Conservation (phyloP, 2,888 invertebrate genomes). For the Caenorhabditis angaria region DNA sequence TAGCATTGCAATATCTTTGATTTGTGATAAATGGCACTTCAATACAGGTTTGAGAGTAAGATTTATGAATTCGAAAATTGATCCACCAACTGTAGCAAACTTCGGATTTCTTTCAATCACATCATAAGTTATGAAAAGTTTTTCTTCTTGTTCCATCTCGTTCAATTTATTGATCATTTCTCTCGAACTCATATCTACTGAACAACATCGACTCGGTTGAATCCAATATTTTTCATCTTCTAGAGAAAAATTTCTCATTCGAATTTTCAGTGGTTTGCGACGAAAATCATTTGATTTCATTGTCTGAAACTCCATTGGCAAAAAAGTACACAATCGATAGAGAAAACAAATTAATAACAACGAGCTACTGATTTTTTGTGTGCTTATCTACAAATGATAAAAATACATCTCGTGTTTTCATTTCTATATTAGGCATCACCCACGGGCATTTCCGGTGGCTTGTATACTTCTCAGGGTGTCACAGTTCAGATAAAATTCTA, state of each 20-base stretch:
- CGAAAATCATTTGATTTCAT: slow-evolving; percentile 5
- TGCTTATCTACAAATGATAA: too few species aligned
- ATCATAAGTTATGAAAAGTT: slow-evolving; percentile 19
- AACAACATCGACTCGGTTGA: slow-evolving; percentile 31
- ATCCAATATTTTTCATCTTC: slow-evolving; percentile 40
- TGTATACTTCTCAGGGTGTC: too few species aligned
- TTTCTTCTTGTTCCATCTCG: slow-evolving; percentile 41
- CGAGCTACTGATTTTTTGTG: too few species aligned
- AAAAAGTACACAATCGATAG: too few species aligned
- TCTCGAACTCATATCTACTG: slow-evolving; percentile 31
- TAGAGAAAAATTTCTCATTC: slow-evolving; percentile 31
- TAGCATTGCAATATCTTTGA: slow-evolving; percentile 36
- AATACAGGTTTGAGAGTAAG: slow-evolving; percentile 26
- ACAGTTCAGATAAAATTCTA: too few species aligned
- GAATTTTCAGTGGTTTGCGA: slow-evolving; percentile 31
- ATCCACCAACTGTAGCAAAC: slow-evolving; percentile 38
- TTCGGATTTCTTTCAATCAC: slow-evolving; percentile 40
- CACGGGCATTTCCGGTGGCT: too few species aligned
- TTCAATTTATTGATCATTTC: slow-evolving; percentile 40
- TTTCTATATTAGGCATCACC: too few species aligned
- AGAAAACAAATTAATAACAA: too few species aligned
- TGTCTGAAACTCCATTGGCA: too few species aligned
- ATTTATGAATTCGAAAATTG: slow-evolving; percentile 41
- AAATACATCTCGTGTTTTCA: too few species aligned
- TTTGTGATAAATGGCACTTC: slow-evolving; percentile 36